These are phyloP conservation scores for Mayetiola destructor DNA, from an alignment of 2,888 invertebrate species.

Conservation along the genomic window DNA sequence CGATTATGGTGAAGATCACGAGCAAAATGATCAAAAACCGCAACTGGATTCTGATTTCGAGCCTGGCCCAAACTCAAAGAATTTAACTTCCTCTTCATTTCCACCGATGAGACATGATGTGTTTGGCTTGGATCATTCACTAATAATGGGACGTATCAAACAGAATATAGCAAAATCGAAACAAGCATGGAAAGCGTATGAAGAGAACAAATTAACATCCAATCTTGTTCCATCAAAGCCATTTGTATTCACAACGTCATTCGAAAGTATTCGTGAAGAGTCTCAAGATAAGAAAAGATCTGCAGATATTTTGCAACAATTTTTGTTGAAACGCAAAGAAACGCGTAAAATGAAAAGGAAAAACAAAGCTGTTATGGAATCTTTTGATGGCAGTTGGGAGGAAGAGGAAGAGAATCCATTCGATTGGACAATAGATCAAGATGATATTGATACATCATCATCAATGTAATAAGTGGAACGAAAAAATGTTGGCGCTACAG, in stretches of 20 bases:
- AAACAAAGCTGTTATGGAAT: background rate
- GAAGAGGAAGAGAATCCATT: too few relatives aligned
- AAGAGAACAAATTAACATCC: slow-evolving; percentile 15
- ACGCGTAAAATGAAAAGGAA: background rate
- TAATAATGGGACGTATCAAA: slow-evolving; percentile 44
- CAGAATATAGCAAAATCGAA: slow-evolving; percentile 39
- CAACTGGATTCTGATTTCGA: background rate
- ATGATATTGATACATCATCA: background rate
- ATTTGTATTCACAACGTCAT: background rate
- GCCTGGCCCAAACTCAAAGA: slow-evolving; percentile 17
- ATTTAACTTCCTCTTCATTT: slow-evolving; percentile 35
- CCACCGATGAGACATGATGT: slow-evolving; percentile 60
- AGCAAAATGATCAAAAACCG: slow-evolving; percentile 26
- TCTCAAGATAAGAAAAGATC: background rate
- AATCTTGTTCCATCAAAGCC: background rate
- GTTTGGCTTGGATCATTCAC: slow-evolving; percentile 50
- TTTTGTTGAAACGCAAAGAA: background rate
- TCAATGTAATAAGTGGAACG: background rate
- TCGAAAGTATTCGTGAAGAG: background rate
- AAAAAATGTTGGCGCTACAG: slow-evolving; percentile 20
- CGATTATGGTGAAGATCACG: slow-evolving; percentile 54
- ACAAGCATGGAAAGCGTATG: slow-evolving; percentile 38
- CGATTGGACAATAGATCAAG: background rate
- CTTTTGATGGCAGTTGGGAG: too few relatives aligned
- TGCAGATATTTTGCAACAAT: background rate